Percentiles rank a stretch among this genome's conserved stretches.
phyloP scores from a whole-genome alignment of 2,797 vertebrate species.

The Pelobates cultripes region DNA sequence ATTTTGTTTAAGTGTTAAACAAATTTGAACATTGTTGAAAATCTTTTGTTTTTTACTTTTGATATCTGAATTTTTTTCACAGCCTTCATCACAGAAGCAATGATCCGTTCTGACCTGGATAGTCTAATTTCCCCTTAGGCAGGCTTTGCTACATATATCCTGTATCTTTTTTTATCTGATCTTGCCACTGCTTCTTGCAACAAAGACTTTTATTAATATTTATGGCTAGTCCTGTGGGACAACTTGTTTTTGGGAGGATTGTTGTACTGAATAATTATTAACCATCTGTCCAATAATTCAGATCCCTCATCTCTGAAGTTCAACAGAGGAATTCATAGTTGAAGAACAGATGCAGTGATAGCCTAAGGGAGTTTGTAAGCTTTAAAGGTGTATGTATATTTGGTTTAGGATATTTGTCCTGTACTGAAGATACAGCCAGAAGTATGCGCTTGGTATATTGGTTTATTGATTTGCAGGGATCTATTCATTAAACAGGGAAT shows the following conservation, averaged over 20 bases:
- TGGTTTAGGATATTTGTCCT: conserved; percentile 29
- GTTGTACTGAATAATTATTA: conserved; percentile 74
- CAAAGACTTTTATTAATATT: conserved; percentile 83
- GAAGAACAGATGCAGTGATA: conserved; percentile 47
- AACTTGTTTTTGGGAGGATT: conserved; percentile 68
- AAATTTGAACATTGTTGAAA: not conserved
- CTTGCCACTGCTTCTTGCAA: conserved; percentile 73
- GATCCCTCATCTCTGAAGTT: conserved; percentile 68
- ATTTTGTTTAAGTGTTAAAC: not conserved
- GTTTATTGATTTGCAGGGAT: not conserved
- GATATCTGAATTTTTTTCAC: conserved; percentile 48
- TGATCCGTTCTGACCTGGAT: conserved; percentile 45
- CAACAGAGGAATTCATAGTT: conserved; percentile 63
- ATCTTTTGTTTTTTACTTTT: conserved; percentile 43
- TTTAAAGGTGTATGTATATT: conserved; percentile 48
- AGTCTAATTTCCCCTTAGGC: conserved; percentile 62
- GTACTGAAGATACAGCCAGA: not conserved
- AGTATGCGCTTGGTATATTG: conserved; percentile 8
- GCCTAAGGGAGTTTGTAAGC: conserved; percentile 60
- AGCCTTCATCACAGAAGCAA: conserved; percentile 17
- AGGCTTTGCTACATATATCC: conserved; percentile 66
- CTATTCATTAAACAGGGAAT: too few relatives aligned
- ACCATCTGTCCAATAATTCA: conserved; percentile 69
- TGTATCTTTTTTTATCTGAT: conserved; percentile 75
- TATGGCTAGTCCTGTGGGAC: conserved; percentile 77